Base-by-base conservation (phyloP, 35 echinoderm and acorn worm species). In the Hemicentrotus pulcherrimus region DNA sequence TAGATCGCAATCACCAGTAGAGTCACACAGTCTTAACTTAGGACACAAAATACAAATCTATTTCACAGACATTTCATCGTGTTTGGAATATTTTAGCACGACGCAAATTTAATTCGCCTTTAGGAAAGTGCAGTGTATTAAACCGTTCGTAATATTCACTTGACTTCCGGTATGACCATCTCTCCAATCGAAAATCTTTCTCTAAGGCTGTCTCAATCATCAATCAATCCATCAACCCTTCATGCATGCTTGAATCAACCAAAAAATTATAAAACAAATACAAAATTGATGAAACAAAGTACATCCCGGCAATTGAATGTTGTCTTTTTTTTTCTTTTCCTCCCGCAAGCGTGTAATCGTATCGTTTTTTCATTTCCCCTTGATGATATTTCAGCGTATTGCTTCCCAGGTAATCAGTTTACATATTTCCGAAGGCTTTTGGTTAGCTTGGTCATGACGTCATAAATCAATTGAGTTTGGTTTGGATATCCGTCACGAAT, bases 351-450 rank as follows among this genome's bases (percentile, higher is more conserved):
- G 65, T 28, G 19, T 78, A 78, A 78, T 78, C 24, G 65, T 78
- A 78, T 28, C 65, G 1, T 59, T 78, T 78, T 78, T 78, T 78
- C 65, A 78, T 78, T 78, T 78, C 28, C 65, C 19, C 28, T 22
- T 78, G 65, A 78, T 78, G 65, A 78, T 78, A 78, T 78, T 28
- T 28, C 15, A 78, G 65, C 65, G 65, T 78, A 78, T 78, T 78
- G 65, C 65, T 28, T 78, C 65, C 24, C 65, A 78, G 24, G 65
- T 78, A 78, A 78, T 78, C 65, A 78, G 65, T 78, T 78, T 78
- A 78, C 65, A 78, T 78, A 78, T 78, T 24, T 78, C 65, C 65
- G 65, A 78, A 78, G 65, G 65, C 65, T 78, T n/a, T n/a, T 78
- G 22, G 65, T n/a, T 78, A 22, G 65, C 65, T n/a, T 78, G 22